These are phyloP conservation scores for Laothoe populi DNA, from an alignment of 2,888 invertebrate species.

Conservation along the genomic window DNA sequence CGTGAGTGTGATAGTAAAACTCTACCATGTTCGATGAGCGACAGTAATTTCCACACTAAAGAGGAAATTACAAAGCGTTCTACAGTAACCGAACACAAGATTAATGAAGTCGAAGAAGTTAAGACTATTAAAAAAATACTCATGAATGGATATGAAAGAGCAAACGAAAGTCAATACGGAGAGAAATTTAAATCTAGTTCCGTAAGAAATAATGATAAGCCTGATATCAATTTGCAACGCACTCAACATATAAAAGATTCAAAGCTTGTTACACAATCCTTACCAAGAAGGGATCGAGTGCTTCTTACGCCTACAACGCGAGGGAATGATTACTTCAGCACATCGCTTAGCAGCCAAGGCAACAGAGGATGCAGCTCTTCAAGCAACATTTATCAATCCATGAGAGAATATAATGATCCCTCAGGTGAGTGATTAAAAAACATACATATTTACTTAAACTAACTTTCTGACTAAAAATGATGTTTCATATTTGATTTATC, in stretches of 20 bases:
- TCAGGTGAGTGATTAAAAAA: slow-evolving; percentile 40
- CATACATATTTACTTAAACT: too few species aligned
- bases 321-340: slow-evolving; percentile 49
- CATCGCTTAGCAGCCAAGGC: slow-evolving; percentile 46
- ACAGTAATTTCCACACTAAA: slow-evolving; percentile 64
- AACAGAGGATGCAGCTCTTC: slow-evolving; percentile 44
- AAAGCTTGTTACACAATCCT: not conserved
- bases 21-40: slow-evolving; percentile 67
- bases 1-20: slow-evolving; percentile 52
- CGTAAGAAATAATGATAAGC: slow-evolving; percentile 15
- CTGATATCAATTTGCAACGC: slow-evolving; percentile 13
- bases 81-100: slow-evolving; percentile 72
- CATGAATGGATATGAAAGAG: slow-evolving; percentile 65
- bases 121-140: slow-evolving; percentile 78
- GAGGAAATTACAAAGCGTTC: slow-evolving; percentile 71
- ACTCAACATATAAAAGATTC: slow-evolving; percentile 12
- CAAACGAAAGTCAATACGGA: slow-evolving; percentile 39
- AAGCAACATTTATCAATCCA: slow-evolving; percentile 42
- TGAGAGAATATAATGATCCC: slow-evolving; percentile 37
- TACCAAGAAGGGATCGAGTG: slow-evolving; percentile 38
- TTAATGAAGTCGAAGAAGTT: slow-evolving; percentile 77
- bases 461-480: too few species aligned
- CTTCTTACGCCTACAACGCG: slow-evolving; percentile 47
- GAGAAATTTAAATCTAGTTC: slow-evolving; percentile 32
- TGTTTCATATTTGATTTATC: too few species aligned